A percentile compares a stretch with the other conserved stretches of the same genome.
phyloP scores from a whole-genome alignment of 1,140 invertebrate genomes.

The Pentalonia nigronervosa region DNA sequence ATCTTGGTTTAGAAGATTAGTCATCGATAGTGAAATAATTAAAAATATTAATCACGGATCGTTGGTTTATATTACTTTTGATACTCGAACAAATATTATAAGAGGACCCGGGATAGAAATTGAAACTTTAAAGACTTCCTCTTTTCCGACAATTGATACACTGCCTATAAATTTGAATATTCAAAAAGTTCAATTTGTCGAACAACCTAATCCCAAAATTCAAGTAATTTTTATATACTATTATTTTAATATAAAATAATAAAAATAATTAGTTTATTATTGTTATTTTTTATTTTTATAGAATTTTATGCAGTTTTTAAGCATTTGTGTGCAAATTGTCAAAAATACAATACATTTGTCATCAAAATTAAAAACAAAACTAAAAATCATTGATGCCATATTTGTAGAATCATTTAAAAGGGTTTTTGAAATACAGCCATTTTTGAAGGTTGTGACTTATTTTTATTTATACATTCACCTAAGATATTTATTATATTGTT shows the following conservation, averaged over 20 bases:
- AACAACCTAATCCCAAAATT: conserved; percentile 15
- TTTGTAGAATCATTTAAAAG: conserved; percentile 4
- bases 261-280: neutral
- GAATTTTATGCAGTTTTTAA: conserved; percentile 40
- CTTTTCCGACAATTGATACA: conserved; percentile 23
- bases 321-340: conserved; percentile 38
- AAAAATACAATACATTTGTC: neutral
- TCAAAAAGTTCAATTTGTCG: conserved; percentile 50
- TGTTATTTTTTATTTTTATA: neutral
- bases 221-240: conserved; percentile 16
- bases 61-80: conserved; percentile 21
- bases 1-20: conserved; percentile 44
- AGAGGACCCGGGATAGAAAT: conserved; percentile 49
- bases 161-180: conserved; percentile 5
- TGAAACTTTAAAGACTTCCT: conserved; percentile 24
- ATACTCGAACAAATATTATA: conserved; percentile 43
- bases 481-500: conserved; percentile 13
- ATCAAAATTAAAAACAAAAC: conserved; percentile 37
- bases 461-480: neutral
- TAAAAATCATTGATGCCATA: conserved; percentile 44
- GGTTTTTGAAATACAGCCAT: conserved; percentile 45
- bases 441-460: conserved; percentile 41
- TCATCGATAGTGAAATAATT: conserved; percentile 25
- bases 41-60: neutral
- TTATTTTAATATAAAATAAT: neutral